Evolutionary conservation across 2,797 vertebrate species (phyloP).

Genomic region (Eulemur albifrons): DNA sequence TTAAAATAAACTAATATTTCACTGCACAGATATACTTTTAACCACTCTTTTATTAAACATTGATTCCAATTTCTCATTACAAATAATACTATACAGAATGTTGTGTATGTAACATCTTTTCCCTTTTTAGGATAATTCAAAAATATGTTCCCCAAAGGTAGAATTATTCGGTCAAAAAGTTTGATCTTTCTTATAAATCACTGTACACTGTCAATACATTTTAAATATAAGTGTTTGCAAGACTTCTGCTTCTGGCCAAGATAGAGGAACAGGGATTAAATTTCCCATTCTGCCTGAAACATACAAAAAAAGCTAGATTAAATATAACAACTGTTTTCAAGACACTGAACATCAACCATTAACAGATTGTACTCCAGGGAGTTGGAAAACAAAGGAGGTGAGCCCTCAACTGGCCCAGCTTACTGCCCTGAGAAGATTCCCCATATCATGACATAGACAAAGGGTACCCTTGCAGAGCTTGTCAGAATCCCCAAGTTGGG

Average conservation of each 20-base stretch:
- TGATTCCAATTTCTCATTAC: neutral
- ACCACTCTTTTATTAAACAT: conserved; percentile 6
- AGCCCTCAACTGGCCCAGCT: neutral
- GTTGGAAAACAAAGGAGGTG: neutral
- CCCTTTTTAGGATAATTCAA: conserved; percentile 35
- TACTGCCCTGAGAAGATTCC: neutral
- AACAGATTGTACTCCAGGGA: neutral
- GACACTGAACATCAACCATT: neutral
- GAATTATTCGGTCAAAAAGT: conserved; percentile 2
- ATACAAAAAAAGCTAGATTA: conserved; percentile 22
- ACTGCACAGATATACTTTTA: neutral
- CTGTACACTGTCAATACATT: neutral
- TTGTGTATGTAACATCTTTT: neutral
- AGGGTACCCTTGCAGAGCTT: neutral
- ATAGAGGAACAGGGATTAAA: neutral
- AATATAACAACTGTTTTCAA: conserved; percentile 17
- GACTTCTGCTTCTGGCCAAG: conserved; percentile 3
- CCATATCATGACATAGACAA: neutral
- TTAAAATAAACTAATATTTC: neutral
- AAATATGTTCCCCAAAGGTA: neutral
- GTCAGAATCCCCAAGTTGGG: neutral
- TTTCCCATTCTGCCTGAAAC: conserved; percentile 29
- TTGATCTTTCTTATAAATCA: neutral
- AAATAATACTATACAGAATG: neutral
- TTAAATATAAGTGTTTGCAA: conserved; percentile 19